phyloP scores from a whole-genome alignment of 2,888 invertebrate genomes.

The Plutella xylostella region DNA sequence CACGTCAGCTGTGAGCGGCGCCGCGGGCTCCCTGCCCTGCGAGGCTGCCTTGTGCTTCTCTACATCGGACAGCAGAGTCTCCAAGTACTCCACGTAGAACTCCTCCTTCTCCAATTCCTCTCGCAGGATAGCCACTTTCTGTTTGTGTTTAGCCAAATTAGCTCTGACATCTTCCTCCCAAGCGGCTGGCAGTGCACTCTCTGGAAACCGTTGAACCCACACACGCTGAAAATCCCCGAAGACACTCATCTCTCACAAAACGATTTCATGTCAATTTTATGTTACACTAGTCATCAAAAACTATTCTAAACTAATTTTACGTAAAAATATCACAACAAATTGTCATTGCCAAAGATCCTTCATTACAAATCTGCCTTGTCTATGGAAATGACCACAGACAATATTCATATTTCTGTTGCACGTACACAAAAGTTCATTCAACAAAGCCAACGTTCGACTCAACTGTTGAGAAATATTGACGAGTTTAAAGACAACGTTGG shows the following conservation, averaged over 20 bases:
- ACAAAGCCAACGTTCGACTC: background rate
- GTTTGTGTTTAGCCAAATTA: conserved; percentile 89
- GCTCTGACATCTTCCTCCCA: conserved; percentile 95
- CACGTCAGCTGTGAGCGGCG: conserved; percentile 58
- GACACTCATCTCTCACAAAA: conserved; percentile 81
- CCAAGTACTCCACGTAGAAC: conserved; percentile 90
- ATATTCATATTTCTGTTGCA: background rate
- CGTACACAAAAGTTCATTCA: background rate
- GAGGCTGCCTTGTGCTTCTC: conserved; percentile 80
- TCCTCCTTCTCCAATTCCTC: conserved; percentile 92
- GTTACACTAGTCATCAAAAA: conserved; percentile 36
- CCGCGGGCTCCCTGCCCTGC: conserved; percentile 57
- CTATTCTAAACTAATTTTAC: conserved; percentile 14
- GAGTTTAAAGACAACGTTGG: background rate
- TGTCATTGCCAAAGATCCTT: conserved; percentile 14
- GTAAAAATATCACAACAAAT: conserved; percentile 16
- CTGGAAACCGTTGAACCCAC: conserved; percentile 92
- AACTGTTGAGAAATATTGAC: background rate
- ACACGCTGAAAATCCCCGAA: conserved; percentile 92
- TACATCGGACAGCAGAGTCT: conserved; percentile 85
- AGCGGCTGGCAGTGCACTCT: conserved; percentile 89
- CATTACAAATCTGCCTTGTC: conserved; percentile 14
- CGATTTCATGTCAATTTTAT: conserved; percentile 66
- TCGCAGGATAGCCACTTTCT: conserved; percentile 83
- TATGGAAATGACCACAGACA: conserved; percentile 1